Base-by-base conservation (phyloP, 1,140 invertebrate genomes). In the Sycobia sp. region DNA sequence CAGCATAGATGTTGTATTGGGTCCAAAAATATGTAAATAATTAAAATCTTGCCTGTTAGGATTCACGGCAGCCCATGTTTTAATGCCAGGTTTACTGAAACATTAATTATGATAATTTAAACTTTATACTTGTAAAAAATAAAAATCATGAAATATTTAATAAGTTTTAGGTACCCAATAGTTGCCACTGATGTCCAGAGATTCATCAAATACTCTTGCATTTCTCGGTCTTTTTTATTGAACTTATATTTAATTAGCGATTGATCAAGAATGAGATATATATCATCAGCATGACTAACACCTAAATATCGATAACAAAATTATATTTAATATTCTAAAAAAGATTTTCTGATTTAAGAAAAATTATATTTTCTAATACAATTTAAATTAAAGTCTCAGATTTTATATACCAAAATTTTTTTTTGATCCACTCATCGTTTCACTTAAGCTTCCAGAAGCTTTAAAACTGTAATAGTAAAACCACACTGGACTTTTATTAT, bases 271-370 rank as follows among this genome's bases (percentile, higher is more conserved):
- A 85, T 66, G 50, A 81, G 74, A 13, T 74, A 73, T 13, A 76
- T 68, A 67, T 89, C 88, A 67, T 89, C 87, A 4, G 76, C 86
- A 67, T 89, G 87, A 59, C 80, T 79, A 1, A 87, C 85, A 65
- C 87, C 87, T 87, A n/a, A n/a, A n/a, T n/a, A n/a, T n/a, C 20
- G 23, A 54, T 43, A 51, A 18, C 32, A 8, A 9, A 50, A 32
- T 32, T 14, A 20, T 9, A 50, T 32, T 44, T 57, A 56, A 43
- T 47, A 44, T 62, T 50, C 38, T 29, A 3, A 44, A 14, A 46
- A 39, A 9, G 7, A 9, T 39, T 7, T 39, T 39, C 14, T n/a
- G n/a, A n/a, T n/a, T n/a, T n/a, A n/a, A n/a, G n/a, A n/a, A n/a
- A n/a, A n/a, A n/a, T n/a, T n/a, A n/a, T n/a, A n/a, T n/a, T n/a